Base-by-base conservation (phyloP, 1,140 invertebrate species). In the Cotesia chilonis region DNA sequence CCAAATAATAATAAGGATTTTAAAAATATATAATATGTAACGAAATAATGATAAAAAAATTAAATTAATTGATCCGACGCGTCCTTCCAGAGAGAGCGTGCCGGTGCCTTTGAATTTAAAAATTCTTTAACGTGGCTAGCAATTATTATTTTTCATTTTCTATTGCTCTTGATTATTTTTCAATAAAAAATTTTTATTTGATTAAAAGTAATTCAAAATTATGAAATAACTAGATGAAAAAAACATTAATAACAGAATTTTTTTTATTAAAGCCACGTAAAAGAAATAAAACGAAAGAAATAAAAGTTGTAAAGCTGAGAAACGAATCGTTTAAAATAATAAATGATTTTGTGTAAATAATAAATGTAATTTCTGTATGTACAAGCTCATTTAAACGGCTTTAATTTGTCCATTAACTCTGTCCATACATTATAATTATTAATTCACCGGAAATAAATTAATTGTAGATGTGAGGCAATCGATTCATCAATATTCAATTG, bases 31-130 rank as follows among this genome's bases (percentile, higher is more conserved):
- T 36, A 69, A 20, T 38, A 60, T 12, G 17, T 36, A 28, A 17
- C 6, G 37, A 61, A 67, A 67, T 9, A 68, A 52, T 52, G 6
- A 20, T 38, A 12, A 20, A n/a, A 68, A 54, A 28, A 9, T 28
- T 28, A 28, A 28, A 36, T 61, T 20, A 72, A 63, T 74, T 54
- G 41, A 70, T 74, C 28, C 55, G 41, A 70, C 55, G 66, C 57
- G 63, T 74, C 65, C 76, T 79, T 77, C 73, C 74, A 61, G 6
- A 47, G 72, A 75, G 73, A 78, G 74, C 73, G 77, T 79, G 77
- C 74, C 79, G 80, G 81, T 83, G 81, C 81, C 81, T 83, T 83
- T 75, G 74, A 81, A 79, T 77, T 69, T 61, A 73, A 47, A 64
- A 78, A 81, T 78, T 74, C 74, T 75, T 80, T 77, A 71, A 74